Evolutionary conservation across 2,113 vertebrate species (phyloP).

Genomic region (Bos taurus): ARS-UCD2.0 NC_037351.1:27175501-27176000

Average conservation of each 20-base stretch:
- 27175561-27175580: not conserved
- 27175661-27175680: not conserved
- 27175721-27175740: not conserved
- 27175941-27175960: not conserved
- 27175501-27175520: not conserved
- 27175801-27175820: not conserved
- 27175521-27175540: not conserved
- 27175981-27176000: not conserved
- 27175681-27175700: not conserved
- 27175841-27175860: not conserved
- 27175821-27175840: not conserved
- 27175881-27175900: not conserved
- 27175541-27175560: not conserved
- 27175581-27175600: not conserved
- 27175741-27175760: not conserved
- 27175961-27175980: not conserved
- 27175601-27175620: not conserved
- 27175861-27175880: not conserved
- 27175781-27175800: not conserved
- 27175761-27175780: not conserved
- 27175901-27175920: not conserved
- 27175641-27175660: not conserved
- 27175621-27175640: not conserved
- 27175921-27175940: not conserved
- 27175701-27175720: not conserved